A percentile compares a stretch with the other conserved stretches of the same genome.
Conservation (phyloP, 2,888 invertebrate genomes). For the Drosophila hawaiiensis region DNA sequence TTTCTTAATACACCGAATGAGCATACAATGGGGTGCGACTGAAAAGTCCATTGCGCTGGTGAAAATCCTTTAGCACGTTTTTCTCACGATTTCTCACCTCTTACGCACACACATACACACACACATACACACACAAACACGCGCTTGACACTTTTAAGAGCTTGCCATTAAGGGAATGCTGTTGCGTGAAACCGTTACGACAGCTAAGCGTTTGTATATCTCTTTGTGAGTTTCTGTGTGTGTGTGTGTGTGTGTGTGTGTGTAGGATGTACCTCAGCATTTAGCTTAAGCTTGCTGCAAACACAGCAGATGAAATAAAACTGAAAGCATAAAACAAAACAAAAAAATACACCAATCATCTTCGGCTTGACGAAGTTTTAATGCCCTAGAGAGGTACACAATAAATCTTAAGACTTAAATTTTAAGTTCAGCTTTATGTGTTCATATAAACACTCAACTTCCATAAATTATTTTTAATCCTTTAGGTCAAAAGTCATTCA, state of each 20-base stretch:
- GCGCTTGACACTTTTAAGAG: conserved; percentile 21
- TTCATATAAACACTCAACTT: not conserved
- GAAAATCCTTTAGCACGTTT: conserved; percentile 15
- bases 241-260: not conserved
- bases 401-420: not conserved
- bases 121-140: not conserved
- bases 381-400: not conserved
- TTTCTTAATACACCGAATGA: conserved; percentile 54
- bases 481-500: not conserved
- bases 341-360: not conserved
- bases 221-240: not conserved
- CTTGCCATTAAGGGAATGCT: conserved; percentile 32
- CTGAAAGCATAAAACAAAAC: not conserved
- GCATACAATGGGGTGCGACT: conserved; percentile 48
- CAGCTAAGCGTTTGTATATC: not conserved
- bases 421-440: not conserved
- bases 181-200: conserved; percentile 1
- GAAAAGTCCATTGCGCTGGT: conserved; percentile 20
- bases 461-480: not conserved
- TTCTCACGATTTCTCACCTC: not conserved
- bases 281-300: not conserved
- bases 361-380: not conserved
- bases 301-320: not conserved
- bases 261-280: not conserved
- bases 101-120: conserved; percentile 1